Evolutionary conservation across 1,140 invertebrate genomes (phyloP).

Genomic region (Teleogryllus occipitalis): DNA sequence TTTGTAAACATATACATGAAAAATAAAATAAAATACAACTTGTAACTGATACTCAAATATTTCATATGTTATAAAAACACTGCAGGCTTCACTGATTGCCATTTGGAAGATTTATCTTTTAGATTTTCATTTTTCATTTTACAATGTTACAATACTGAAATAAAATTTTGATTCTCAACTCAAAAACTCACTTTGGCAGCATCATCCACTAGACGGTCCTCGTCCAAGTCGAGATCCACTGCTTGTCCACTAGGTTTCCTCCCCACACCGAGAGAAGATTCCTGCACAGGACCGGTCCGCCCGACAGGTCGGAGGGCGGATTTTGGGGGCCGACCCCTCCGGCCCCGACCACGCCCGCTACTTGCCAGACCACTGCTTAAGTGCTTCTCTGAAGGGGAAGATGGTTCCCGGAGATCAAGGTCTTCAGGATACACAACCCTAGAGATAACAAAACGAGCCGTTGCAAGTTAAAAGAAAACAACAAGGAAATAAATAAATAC

Average conservation of each 20-base stretch:
- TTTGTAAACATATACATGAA: no score
- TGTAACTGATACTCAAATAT: no score
- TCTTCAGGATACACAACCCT: conserved; percentile 41
- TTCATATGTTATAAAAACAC: no score
- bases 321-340: conserved; percentile 26
- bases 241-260: background rate
- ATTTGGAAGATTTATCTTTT: no score
- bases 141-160: conserved; percentile 25
- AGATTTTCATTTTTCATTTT: no score
- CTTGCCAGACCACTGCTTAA: conserved; percentile 24
- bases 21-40: no score
- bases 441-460: conserved; percentile 16
- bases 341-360: conserved; percentile 28
- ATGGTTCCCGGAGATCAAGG: conserved; percentile 27
- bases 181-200: conserved; percentile 32
- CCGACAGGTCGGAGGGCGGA: conserved; percentile 6
- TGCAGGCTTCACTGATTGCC: no score
- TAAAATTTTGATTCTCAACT: background rate
- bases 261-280: background rate
- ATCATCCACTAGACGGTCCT: conserved; percentile 16
- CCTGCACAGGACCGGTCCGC: background rate
- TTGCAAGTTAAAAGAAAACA: no score
- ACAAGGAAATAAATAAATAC: no score
- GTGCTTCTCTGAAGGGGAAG: conserved; percentile 14
- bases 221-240: conserved; percentile 15